Evolutionary conservation across 1,140 invertebrate species (phyloP).

Genomic region (Drosophila auraria): DNA sequence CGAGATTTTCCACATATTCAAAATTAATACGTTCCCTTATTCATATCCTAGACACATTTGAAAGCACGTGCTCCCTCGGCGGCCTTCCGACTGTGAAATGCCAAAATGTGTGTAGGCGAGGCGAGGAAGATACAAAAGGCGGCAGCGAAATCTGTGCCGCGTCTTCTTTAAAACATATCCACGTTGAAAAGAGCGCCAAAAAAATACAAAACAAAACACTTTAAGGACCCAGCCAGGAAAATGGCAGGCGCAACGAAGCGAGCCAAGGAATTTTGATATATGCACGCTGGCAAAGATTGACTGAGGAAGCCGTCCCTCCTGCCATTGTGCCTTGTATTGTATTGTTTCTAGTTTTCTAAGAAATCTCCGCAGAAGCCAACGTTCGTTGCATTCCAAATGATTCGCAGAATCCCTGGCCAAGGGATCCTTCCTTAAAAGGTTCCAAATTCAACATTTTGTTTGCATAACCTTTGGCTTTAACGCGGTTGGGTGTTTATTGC

Average conservation of each 20-base stretch:
- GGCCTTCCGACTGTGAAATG: conserved; percentile 66
- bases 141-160: conserved; percentile 31
- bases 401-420: neutral
- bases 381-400: conserved; percentile 33
- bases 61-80: conserved; percentile 69
- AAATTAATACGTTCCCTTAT: conserved; percentile 80
- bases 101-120: conserved; percentile 43
- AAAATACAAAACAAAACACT: conserved; percentile 23
- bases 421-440: conserved; percentile 3
- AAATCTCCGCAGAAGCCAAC: conserved; percentile 23
- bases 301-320: conserved; percentile 4
- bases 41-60: conserved; percentile 81
- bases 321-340: conserved; percentile 30
- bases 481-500: conserved; percentile 6
- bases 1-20: conserved; percentile 83
- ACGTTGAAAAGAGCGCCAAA: conserved; percentile 1
- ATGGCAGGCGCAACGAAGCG: conserved; percentile 34
- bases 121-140: conserved; percentile 23
- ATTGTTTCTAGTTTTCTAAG: conserved; percentile 52
- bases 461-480: conserved; percentile 3
- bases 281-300: conserved; percentile 12
- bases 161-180: conserved; percentile 25
- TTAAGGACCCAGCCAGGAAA: conserved; percentile 36
- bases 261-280: conserved; percentile 50
- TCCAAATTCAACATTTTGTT: conserved; percentile 5